phyloP scores from a whole-genome alignment of 1,140 invertebrate species.

The Nymphalis io region DNA sequence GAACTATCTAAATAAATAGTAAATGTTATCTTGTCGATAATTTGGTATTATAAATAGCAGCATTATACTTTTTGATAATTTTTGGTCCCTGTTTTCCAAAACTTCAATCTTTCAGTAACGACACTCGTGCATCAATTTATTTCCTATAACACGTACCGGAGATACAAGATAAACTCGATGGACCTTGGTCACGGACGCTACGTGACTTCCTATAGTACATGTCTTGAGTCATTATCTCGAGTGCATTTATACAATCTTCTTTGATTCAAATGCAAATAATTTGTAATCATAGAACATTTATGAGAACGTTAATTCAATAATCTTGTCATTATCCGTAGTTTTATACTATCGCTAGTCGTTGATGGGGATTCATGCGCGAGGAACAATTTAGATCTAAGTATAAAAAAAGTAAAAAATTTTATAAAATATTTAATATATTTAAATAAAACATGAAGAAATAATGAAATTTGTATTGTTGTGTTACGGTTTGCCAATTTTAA shows the following conservation, averaged over 20 bases:
- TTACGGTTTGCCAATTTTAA: too few species aligned
- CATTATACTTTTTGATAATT: too few species aligned
- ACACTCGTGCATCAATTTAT: conserved; percentile 7
- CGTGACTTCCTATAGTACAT: conserved; percentile 39
- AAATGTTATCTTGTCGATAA: too few species aligned
- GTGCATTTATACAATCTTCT: conserved; percentile 30
- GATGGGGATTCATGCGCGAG: too few species aligned
- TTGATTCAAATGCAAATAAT: conserved; percentile 2
- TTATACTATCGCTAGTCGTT: not conserved
- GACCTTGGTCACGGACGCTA: conserved; percentile 42
- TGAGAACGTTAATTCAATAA: not conserved
- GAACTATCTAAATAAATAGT: too few species aligned
- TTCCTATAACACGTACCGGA: conserved; percentile 24
- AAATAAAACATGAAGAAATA: too few species aligned
- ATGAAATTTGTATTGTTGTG: too few species aligned
- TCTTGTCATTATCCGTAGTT: not conserved
- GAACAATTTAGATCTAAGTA: too few species aligned
- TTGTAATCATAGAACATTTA: not conserved
- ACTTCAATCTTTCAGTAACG: not conserved
- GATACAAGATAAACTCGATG: conserved; percentile 36
- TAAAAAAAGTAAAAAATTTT: too few species aligned
- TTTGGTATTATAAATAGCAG: too few species aligned
- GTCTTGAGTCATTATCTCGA: conserved; percentile 24
- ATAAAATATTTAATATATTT: too few species aligned
- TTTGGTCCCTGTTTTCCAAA: too few species aligned